Evolutionary conservation across 2,888 invertebrate species (phyloP).

Genomic region (Caenorhabditis sp.): DNA sequence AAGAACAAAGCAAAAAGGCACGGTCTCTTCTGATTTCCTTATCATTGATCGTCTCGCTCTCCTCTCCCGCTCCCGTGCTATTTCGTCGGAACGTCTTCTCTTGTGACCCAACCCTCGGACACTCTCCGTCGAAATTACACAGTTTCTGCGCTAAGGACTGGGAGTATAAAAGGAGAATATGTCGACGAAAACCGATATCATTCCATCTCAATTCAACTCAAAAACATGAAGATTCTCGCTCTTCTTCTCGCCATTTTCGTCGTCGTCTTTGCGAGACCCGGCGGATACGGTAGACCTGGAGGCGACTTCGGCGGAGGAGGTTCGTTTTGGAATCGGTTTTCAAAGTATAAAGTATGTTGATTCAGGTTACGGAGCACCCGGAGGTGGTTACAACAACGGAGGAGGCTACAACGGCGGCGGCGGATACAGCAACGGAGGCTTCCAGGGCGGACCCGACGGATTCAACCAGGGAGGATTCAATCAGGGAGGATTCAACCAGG

Average conservation of each 20-base stretch:
- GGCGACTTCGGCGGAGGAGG: conserved; percentile 44
- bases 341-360: neutral
- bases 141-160: conserved; percentile 30
- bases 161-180: conserved; percentile 29
- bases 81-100: conserved; percentile 20
- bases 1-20: conserved; percentile 26
- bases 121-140: conserved; percentile 40
- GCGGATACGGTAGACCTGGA: conserved; percentile 47
- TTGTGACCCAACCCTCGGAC: conserved; percentile 8
- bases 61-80: conserved; percentile 3
- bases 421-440: conserved; percentile 25
- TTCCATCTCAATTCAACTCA: neutral
- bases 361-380: conserved; percentile 42
- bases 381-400: conserved; percentile 21
- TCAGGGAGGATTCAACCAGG: conserved; percentile 41
- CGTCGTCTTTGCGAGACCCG: conserved; percentile 40
- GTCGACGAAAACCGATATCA: neutral
- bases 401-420: conserved; percentile 25
- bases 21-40: conserved; percentile 8
- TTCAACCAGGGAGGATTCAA: conserved; percentile 40
- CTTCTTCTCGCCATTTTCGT: conserved; percentile 37
- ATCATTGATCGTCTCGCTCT: neutral
- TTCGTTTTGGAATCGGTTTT: neutral
- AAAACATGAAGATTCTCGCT: conserved; percentile 46
- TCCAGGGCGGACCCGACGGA: conserved; percentile 30